A percentile compares a stretch with the other conserved stretches of the same genome.
phyloP scores from a whole-genome alignment of 1,140 invertebrate species.

The Piezodorus guildinii region DNA sequence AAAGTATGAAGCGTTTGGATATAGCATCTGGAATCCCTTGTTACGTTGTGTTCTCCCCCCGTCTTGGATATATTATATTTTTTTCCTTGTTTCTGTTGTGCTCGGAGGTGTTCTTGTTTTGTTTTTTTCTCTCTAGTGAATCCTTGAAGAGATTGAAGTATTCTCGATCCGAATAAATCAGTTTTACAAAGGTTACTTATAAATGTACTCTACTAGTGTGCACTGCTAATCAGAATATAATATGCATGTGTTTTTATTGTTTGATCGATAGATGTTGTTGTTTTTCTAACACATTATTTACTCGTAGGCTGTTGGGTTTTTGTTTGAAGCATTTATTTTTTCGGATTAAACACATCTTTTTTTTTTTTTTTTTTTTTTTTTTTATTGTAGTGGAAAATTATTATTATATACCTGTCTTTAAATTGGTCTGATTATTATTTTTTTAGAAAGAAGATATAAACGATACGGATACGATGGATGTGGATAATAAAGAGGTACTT shows the following conservation, averaged over 20 bases:
- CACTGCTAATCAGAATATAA: too few relatives aligned
- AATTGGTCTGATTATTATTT: constrained; percentile 19
- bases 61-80: not conserved
- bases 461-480: constrained; percentile 10
- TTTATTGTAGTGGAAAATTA: not conserved
- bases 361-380: constrained; percentile 11
- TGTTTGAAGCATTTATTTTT: not conserved
- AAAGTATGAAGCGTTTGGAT: not conserved
- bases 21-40: not conserved
- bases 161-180: too few relatives aligned
- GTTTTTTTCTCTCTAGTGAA: not conserved
- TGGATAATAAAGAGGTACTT: constrained; percentile 5
- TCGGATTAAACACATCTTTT: not conserved
- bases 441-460: constrained; percentile 10
- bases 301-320: not conserved
- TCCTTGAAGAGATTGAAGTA: too few relatives aligned
- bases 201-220: too few relatives aligned
- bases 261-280: too few relatives aligned
- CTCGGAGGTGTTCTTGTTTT: not conserved
- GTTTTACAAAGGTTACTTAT: too few relatives aligned
- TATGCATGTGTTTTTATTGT: too few relatives aligned
- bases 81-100: not conserved
- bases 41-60: not conserved
- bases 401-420: constrained; percentile 11
- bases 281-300: not conserved